phyloP scores from a whole-genome alignment of 2,888 invertebrate genomes.

The Apoderus coryli region DNA sequence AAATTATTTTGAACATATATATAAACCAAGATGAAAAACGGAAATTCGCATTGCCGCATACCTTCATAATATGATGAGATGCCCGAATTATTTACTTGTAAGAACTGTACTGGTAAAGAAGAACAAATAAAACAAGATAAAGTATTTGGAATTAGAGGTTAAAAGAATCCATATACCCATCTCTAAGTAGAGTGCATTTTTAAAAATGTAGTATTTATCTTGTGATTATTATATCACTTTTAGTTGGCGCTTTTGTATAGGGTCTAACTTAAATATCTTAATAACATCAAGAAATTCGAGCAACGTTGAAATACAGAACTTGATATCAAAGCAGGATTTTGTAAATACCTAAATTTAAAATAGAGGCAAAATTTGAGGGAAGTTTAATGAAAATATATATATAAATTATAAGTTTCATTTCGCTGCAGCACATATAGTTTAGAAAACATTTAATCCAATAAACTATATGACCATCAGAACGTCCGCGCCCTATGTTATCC shows the following conservation, averaged over 20 bases:
- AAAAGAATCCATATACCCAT: too few relatives aligned
- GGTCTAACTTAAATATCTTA: slow-evolving; percentile 84
- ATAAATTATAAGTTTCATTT: too few relatives aligned
- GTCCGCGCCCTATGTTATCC: too few relatives aligned
- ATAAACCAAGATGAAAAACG: slow-evolving; percentile 52
- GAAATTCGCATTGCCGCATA: slow-evolving; percentile 82
- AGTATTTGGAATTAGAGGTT: not conserved
- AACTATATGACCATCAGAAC: too few relatives aligned
- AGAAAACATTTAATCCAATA: too few relatives aligned
- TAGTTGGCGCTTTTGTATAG: slow-evolving; percentile 88
- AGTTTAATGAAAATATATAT: too few relatives aligned
- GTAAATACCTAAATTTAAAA: slow-evolving; percentile 73
- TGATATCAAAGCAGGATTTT: slow-evolving; percentile 66
- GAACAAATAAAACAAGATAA: slow-evolving; percentile 80
- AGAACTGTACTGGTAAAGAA: slow-evolving; percentile 45
- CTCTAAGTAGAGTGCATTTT: too few relatives aligned
- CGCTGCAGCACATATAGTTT: too few relatives aligned
- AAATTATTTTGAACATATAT: slow-evolving; percentile 57
- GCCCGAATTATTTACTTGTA: slow-evolving; percentile 65
- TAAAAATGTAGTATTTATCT: too few relatives aligned
- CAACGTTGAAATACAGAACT: slow-evolving; percentile 68
- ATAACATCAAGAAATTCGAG: slow-evolving; percentile 75
- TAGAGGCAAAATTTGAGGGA: slow-evolving; percentile 79
- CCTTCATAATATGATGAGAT: slow-evolving; percentile 77
- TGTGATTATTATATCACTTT: too few relatives aligned